Evolutionary conservation across 2,113 vertebrate genomes (phyloP).

Genomic region (Macroglossus sobrinus): DNA sequence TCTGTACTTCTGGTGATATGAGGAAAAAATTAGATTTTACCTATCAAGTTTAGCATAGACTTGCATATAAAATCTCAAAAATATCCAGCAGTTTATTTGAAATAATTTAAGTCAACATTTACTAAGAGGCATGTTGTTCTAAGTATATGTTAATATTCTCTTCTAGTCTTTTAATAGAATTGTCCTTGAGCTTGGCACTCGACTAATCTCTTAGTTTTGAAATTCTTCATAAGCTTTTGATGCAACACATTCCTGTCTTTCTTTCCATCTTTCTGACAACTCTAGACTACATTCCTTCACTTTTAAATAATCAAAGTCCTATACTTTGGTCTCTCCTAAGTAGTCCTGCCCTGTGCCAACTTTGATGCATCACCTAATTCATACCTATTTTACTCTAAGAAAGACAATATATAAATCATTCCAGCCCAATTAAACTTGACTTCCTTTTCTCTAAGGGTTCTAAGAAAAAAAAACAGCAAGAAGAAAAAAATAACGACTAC

Average conservation of each 20-base stretch:
- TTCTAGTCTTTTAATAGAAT: background rate
- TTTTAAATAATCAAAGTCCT: background rate
- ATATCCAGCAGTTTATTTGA: background rate
- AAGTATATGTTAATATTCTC: background rate
- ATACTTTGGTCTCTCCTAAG: background rate
- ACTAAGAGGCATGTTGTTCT: background rate
- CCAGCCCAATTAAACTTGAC: constrained; percentile 46
- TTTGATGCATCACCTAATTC: constrained; percentile 56
- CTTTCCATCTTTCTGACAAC: background rate
- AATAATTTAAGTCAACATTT: background rate
- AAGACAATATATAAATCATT: constrained; percentile 40
- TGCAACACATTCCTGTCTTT: background rate
- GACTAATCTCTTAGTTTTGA: background rate
- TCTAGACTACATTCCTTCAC: background rate
- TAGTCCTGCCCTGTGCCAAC: constrained; percentile 20
- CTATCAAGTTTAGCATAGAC: background rate
- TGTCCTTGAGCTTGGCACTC: background rate
- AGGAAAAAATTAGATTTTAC: background rate
- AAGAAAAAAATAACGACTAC: constrained; percentile 21
- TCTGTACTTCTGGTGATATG: background rate
- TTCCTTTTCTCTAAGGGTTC: constrained; percentile 39
- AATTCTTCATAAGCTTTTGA: background rate
- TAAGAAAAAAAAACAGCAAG: background rate
- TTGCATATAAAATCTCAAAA: background rate
- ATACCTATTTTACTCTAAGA: constrained; percentile 15